Evolutionary conservation across 2,888 invertebrate genomes (phyloP), one percentile per base, ranked within the genome.

Genomic region (Xestobium rufovillosum): DNA sequence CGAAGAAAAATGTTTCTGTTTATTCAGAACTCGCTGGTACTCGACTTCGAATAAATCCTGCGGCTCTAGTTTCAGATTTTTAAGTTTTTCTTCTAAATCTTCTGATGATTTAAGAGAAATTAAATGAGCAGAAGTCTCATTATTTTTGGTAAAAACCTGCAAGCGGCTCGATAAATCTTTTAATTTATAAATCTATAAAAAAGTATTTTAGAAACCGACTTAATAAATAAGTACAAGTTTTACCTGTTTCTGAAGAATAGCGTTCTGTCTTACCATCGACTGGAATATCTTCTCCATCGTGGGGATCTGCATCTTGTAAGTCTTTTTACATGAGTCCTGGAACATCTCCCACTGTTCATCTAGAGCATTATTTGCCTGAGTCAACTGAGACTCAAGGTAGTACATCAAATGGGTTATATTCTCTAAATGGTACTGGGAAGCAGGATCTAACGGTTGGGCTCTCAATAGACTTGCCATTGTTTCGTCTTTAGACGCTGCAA

Each of bases 281-380:
- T 86, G 83, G 64, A 87, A 90, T 4, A 88, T 75, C 16, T 78
- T 76, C 53, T 88, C 86, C 49, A 85, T 65, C 16, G 78, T 77
- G 0, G 87, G 86, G 10, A 79, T 72, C 39, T 76, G 73, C 67
- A 80, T 72, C 38, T 57, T 54, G 57, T 70, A 62, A 59, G 49
- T 67, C 51, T 66, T 68, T 36, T 61, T 70, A 36, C 61, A 66
- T 27, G 74, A 61, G 45, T 72, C 68, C 52, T 75, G 73, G 51
- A 71, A 74, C 39, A 74, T 75, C 15, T 78, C 75, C 88, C 88
- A 89, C 48, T 85, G 80, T 33, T 78, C 70, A 55, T 89, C 86
- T 2, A 91, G 68, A 2, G 78, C 75, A 40, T 75, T 73, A 43
- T 80, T 78, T 0, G 83, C 79, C 55, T 84, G 80, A 2, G 74